Base-by-base conservation (phyloP, 2,797 vertebrate species). In the Tadarida brasiliensis region DNA sequence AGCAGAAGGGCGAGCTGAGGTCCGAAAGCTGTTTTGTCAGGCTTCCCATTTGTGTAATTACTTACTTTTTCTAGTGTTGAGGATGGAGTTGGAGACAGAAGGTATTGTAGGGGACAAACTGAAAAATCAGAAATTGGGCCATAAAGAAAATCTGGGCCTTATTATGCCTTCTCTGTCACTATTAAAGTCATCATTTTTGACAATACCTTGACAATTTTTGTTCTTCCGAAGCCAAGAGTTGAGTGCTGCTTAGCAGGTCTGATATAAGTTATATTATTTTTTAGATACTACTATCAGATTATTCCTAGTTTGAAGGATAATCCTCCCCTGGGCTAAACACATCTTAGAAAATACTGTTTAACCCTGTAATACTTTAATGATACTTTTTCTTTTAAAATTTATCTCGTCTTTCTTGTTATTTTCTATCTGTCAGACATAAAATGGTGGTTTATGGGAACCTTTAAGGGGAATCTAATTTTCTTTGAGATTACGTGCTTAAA, bases 401-500 rank as follows among this genome's bases (percentile, higher is more conserved):
- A 26, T 94, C 83, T 94, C n/a, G 5, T 83, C 81, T 91, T 44
- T 82, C 67, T 91, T 89, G 44, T 91, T 94, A 33, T 35, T 96
- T 94, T 54, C 80, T 26, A 30, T 94, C 35, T 81, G 86, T 86
- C 68, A 95, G 49, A 93, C 33, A 57, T 81, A 84, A 97, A 93
- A 59, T 70, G 80, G n/a, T 94, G 82, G 28, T 67, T 44, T 71
- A 26, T 70, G 16, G 44, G 47, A 61, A 92, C 30, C 8, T 86
- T 91, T 77, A 86, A 77, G 33, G 28, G 35, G 15, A 77, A 47
- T 90, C 35, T 91, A 54, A 84, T 95, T 97, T 96, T 95, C 74
- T 91, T 91, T 96, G 80, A 51, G 88, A 63, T 94, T 91, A 39
- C 12, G 3, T 86, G 68, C 76, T 95, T 96, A 47, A 90, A 95